Evolutionary conservation across 2,888 invertebrate species (phyloP).

Genomic region (Drosophila lacicola): DNA sequence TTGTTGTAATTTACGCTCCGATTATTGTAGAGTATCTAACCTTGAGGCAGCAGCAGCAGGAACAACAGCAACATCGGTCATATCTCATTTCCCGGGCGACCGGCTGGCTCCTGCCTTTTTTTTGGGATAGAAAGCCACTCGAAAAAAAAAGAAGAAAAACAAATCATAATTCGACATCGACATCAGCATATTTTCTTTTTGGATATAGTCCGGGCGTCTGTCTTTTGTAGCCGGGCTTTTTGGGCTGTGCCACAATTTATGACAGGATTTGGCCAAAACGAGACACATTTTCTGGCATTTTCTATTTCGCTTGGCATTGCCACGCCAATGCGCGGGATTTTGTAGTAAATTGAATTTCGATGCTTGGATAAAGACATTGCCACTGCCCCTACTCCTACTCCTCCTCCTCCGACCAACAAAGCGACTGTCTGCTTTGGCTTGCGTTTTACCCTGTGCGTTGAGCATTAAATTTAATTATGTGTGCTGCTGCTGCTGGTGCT

Average conservation of each 20-base stretch:
- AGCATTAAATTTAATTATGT: slow-evolving; percentile 76
- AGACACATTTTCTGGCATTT: slow-evolving; percentile 72
- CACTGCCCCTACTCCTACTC: not conserved
- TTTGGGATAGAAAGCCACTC: slow-evolving; percentile 37
- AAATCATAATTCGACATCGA: slow-evolving; percentile 80
- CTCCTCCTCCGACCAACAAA: not conserved
- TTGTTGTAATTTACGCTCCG: slow-evolving; percentile 69
- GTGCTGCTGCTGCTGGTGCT: slow-evolving; percentile 37
- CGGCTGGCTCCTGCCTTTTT: not conserved
- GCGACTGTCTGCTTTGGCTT: slow-evolving; percentile 12
- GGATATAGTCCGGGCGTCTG: slow-evolving; percentile 56
- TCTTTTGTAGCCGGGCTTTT: slow-evolving; percentile 42
- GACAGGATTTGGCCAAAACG: slow-evolving; percentile 73
- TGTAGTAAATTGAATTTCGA: slow-evolving; percentile 78
- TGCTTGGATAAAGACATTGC: slow-evolving; percentile 64
- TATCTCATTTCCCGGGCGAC: slow-evolving; percentile 63
- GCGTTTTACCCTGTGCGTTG: slow-evolving; percentile 40
- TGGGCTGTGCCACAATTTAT: slow-evolving; percentile 64
- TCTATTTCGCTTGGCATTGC: slow-evolving; percentile 64
- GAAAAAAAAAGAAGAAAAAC: slow-evolving; percentile 58
- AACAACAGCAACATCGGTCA: slow-evolving; percentile 33
- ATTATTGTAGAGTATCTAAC: slow-evolving; percentile 49
- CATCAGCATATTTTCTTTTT: slow-evolving; percentile 76
- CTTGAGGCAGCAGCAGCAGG: slow-evolving; percentile 33
- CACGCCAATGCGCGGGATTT: slow-evolving; percentile 73